Conservation (phyloP, 2,888 invertebrate species). For the Bimastos eiseni region DNA sequence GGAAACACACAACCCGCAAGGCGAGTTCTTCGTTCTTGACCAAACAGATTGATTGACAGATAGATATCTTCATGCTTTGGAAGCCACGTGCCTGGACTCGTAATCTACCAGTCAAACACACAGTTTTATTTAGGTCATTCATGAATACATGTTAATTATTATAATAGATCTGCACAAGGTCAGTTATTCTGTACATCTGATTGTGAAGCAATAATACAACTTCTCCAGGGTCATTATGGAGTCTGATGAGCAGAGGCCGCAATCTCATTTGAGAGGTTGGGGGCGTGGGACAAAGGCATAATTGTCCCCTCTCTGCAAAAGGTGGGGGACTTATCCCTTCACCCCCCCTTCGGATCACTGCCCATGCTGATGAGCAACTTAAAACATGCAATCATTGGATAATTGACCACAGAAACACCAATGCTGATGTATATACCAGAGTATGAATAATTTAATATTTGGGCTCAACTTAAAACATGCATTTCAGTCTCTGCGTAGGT, state of each 20-base stretch:
- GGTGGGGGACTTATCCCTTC: too few species aligned
- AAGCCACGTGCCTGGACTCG: constrained; percentile 86
- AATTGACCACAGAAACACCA: neutral
- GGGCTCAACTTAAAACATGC: neutral
- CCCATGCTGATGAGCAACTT: too few species aligned
- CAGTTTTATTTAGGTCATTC: neutral
- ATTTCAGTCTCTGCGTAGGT: neutral
- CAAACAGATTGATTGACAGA: constrained; percentile 72
- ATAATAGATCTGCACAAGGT: neutral
- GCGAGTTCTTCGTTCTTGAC: constrained; percentile 73
- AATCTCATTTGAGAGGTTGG: too few species aligned
- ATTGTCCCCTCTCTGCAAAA: too few species aligned
- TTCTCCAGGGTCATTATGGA: neutral
- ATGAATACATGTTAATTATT: too few species aligned
- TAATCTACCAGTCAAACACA: constrained; percentile 63
- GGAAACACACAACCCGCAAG: constrained; percentile 74
- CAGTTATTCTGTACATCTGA: neutral
- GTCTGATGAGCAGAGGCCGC: neutral
- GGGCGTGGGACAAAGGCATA: too few species aligned
- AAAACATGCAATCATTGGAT: neutral
- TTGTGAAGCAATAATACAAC: neutral
- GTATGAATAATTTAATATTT: neutral
- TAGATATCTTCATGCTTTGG: constrained; percentile 79
- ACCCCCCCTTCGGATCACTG: too few species aligned
- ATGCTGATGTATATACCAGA: neutral